Percentiles rank a stretch among this genome's conserved stretches.
These are phyloP conservation scores for Cisticola juncidis DNA, from an alignment of 2,113 vertebrate species.

Conservation along the genomic window DNA sequence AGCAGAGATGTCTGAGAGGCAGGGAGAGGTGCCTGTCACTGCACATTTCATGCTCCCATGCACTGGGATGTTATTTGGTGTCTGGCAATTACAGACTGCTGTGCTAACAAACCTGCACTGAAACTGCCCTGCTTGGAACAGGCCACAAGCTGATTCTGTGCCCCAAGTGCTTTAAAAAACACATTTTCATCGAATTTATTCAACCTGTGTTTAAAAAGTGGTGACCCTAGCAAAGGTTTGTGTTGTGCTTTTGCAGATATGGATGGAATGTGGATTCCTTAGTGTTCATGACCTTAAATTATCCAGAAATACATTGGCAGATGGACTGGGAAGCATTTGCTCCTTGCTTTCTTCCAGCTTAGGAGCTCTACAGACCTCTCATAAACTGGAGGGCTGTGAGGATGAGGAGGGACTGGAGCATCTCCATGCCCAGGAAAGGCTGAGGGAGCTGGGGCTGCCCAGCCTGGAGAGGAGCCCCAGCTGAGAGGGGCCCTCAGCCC, in stretches of 20 bases:
- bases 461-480: not conserved
- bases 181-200: not conserved
- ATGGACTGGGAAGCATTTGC: not conserved
- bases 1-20: fast-evolving
- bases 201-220: not conserved
- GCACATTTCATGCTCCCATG: fast-evolving
- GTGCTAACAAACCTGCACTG: not conserved
- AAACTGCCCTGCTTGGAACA: not conserved
- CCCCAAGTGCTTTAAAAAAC: not conserved
- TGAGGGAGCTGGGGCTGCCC: not conserved
- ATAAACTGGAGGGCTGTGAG: not conserved
- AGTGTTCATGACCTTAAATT: not conserved
- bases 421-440: not conserved
- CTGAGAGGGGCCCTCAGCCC: not conserved
- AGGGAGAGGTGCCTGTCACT: not conserved
- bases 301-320: not conserved
- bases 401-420: not conserved
- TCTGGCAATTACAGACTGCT: not conserved
- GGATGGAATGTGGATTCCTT: not conserved
- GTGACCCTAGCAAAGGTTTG: not conserved
- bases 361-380: not conserved
- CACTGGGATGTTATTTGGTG: not conserved
- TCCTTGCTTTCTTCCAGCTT: not conserved
- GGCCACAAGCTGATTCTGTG: not conserved
- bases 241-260: not conserved